Percentiles rank a stretch among this genome's conserved stretches.
phyloP scores from a whole-genome alignment of 2,888 invertebrate species.

The Polyommatus iphigenia region DNA sequence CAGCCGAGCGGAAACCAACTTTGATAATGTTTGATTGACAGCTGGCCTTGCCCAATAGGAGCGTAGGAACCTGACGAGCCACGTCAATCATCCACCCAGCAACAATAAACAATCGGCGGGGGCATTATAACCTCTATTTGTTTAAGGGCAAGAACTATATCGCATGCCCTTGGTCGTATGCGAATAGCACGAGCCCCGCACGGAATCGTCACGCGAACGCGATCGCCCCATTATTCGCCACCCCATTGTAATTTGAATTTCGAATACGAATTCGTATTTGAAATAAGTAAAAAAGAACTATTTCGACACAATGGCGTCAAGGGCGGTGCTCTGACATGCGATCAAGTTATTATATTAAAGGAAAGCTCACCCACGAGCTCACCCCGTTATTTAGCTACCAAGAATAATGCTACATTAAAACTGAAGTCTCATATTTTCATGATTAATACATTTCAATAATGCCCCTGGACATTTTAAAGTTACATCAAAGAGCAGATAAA shows the following conservation, averaged over 20 bases:
- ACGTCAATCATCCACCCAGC: slow-evolving; percentile 84
- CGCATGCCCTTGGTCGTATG: slow-evolving; percentile 54
- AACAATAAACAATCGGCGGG: slow-evolving; percentile 51
- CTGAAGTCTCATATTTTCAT: slow-evolving; percentile 34
- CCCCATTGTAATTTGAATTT: slow-evolving; percentile 80
- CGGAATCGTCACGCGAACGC: slow-evolving; percentile 73
- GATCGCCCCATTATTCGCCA: slow-evolving; percentile 79
- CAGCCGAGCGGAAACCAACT: slow-evolving; percentile 54
- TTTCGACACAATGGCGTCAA: slow-evolving; percentile 81
- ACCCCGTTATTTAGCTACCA: slow-evolving; percentile 56
- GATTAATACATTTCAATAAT: background rate
- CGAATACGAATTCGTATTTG: slow-evolving; percentile 80
- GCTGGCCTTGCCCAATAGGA: slow-evolving; percentile 88
- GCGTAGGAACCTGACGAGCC: slow-evolving; percentile 87
- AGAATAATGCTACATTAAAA: slow-evolving; percentile 10
- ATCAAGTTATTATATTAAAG: slow-evolving; percentile 81
- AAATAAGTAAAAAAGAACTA: slow-evolving; percentile 79
- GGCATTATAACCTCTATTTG: slow-evolving; percentile 54
- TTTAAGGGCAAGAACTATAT: slow-evolving; percentile 45
- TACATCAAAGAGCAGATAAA: no score
- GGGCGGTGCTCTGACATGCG: slow-evolving; percentile 80
- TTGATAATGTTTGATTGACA: slow-evolving; percentile 85
- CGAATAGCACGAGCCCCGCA: slow-evolving; percentile 55
- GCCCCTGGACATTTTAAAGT: background rate
- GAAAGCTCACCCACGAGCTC: slow-evolving; percentile 69